Conservation (phyloP, 2,888 invertebrate species). For the Zootermopsis nevadensis region DNA sequence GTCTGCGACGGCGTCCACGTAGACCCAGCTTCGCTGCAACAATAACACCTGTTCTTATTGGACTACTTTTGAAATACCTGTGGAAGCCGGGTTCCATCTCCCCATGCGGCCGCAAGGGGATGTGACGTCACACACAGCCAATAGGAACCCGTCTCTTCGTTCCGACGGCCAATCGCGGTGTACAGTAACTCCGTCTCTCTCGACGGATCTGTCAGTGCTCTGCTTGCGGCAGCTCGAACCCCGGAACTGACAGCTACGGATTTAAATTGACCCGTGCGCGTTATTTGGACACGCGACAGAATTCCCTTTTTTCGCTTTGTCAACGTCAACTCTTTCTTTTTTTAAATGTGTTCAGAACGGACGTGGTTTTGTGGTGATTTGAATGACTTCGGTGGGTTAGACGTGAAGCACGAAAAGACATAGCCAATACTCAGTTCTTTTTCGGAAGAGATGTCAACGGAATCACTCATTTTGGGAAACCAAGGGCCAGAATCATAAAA, state of each 20-base stretch:
- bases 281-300: no score
- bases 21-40: constrained; percentile 49
- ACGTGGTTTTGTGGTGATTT: no score
- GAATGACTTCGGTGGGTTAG: no score
- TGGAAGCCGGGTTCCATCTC: constrained; percentile 29
- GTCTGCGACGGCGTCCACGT: constrained; percentile 33
- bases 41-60: constrained; percentile 54
- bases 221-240: not conserved
- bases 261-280: no score
- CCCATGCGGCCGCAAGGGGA: constrained; percentile 20
- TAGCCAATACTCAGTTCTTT: no score
- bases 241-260: not conserved
- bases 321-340: no score
- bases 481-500: no score
- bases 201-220: not conserved
- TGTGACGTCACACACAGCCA: constrained; percentile 44
- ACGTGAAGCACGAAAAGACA: no score
- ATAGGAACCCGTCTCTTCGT: constrained; percentile 7
- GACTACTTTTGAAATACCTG: constrained; percentile 48
- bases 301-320: no score
- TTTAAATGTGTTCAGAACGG: no score
- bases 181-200: not conserved
- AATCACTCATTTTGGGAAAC: no score
- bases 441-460: no score
- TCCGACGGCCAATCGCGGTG: constrained; percentile 44